Evolutionary conservation across 1,140 invertebrate genomes (phyloP), one percentile per base, ranked within the genome.

Genomic region (Sinonovacula constricta): DNA sequence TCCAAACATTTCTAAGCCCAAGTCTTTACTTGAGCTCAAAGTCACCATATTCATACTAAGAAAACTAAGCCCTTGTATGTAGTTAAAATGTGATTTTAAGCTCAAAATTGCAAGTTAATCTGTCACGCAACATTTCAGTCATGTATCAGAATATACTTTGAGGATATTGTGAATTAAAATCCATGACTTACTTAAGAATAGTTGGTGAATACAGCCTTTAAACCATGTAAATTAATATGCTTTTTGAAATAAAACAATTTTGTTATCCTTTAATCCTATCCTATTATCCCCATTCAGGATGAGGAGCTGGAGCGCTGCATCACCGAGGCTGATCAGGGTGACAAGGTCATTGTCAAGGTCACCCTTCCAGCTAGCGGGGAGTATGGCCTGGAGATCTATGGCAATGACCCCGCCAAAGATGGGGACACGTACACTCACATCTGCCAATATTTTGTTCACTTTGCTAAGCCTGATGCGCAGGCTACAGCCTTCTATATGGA

Each of bases 351-450:
- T 56, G 85, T 89, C 24, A 82, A 72, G 3, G 83, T 85, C 14
- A 77, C 83, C 15, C 81, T 90, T 1, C 90, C 90, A 26, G 28
- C 66, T 18, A 75, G 78, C 18, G 91, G 91, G 26, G 90, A 91
- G 79, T 91, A 91, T 82, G 90, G 88, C 30, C 84, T 91, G 56
- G 91, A 91, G 81, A 86, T 91, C 60, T 91, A 91, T 67, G 89
- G 89, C 22, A 91, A 91, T 79, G 90, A 91, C 66, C 90, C 90
- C 10, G 83, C 85, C 12, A 88, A 87, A 57, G 90, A 91, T 81
- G 89, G 89, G 0, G 90, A 90, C 83, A 91, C 90, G 5, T 91
- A 90, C 82, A 91, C 88, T 22, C 89, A 91, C 66, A 87, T 90
- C 24, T 91, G 88, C 79, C 90, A 91, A 81, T 91, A 91, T 72